Evolutionary conservation across 1,140 invertebrate species (phyloP), one percentile per base, ranked within the genome.

Genomic region (Drosophila tropicalis): DNA sequence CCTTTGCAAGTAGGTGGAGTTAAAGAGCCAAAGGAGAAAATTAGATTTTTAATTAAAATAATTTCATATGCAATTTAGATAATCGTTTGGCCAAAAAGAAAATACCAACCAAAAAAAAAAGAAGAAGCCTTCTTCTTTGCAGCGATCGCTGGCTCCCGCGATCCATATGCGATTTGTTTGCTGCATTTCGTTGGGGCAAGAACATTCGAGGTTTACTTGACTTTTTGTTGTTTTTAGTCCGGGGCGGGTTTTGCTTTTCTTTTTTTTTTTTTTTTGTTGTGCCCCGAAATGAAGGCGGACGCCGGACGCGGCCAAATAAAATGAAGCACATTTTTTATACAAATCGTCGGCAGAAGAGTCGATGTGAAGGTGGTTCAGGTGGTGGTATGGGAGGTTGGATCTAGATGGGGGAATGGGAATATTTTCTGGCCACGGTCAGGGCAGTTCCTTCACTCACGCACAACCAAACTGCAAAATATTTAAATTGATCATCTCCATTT

Each of bases 1-100:
- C 5, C 41, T 41, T 47, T 61, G 47, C 55, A 36, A 29, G 61
- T 41, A 55, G 41, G 10, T 41, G 68, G 54, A 64, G 62, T 12
- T 5, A 68, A 54, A 41, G 34, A 63, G n/a, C 19, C 47, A 47
- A 44, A 56, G 54, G 32, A 90, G 60, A 87, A 90, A 91, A 90
- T 91, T 91, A 90, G 90, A 91, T 91, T 91, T 91, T 91, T 91
- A 91, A 91, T 91, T 91, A 91, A 91, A 91, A 91, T 91, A 91
- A 91, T 91, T 91, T 91, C 74, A 75, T 91, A 91, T 91, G 90
- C 90, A 91, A 91, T 91, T 91, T 91, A 91, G 90, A 91, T 91
- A 91, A 91, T 91, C 90, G 84, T 90, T 51, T 90, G 85, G 76
- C 83, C 44, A 54, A 69, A 72, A 68, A 44, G 29, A 70, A 62